phyloP scores from a whole-genome alignment of 2,113 vertebrate species.

The Oryctolagus cuniculus region mOryCun1.1 NC_091439.1:33210501-33211000 shows the following conservation, averaged over 20 bases:
- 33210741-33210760: background rate
- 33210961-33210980: background rate
- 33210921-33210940: background rate
- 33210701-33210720: background rate
- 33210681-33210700: background rate
- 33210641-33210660: background rate
- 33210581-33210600: background rate
- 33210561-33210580: background rate
- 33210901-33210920: background rate
- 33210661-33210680: background rate
- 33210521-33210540: background rate
- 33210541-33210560: background rate
- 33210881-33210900: background rate
- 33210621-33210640: background rate
- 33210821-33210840: background rate
- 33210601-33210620: background rate
- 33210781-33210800: background rate
- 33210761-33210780: background rate
- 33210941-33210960: background rate
- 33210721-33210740: background rate
- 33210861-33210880: background rate
- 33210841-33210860: background rate
- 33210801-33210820: background rate
- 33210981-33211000: background rate
- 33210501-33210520: background rate